Conservation (phyloP, 2,888 invertebrate species). For the Polietes domitor region DNA sequence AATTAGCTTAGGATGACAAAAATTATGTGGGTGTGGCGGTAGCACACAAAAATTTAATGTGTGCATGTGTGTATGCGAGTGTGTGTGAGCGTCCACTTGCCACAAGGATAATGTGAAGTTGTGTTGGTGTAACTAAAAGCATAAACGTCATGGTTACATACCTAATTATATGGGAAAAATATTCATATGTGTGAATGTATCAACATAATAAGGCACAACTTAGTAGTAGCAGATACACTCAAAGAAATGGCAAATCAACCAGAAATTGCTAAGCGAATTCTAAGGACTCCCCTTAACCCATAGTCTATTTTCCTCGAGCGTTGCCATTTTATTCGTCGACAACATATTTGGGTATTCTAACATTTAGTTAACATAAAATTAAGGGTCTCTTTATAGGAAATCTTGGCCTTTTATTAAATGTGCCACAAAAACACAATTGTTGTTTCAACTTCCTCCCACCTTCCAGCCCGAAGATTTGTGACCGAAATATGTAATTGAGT, state of each 20-base stretch:
- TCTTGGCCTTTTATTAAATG: slow-evolving; percentile 57
- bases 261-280: neutral
- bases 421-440: slow-evolving; percentile 50
- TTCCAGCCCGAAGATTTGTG: neutral
- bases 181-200: slow-evolving; percentile 49
- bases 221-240: slow-evolving; percentile 28
- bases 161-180: slow-evolving; percentile 60
- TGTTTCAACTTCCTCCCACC: neutral
- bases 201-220: slow-evolving; percentile 23
- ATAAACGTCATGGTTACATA: slow-evolving; percentile 58
- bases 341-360: slow-evolving; percentile 31
- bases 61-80: neutral
- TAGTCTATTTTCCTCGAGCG: neutral
- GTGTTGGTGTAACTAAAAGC: slow-evolving; percentile 58
- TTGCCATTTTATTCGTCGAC: neutral
- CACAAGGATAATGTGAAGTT: slow-evolving; percentile 58
- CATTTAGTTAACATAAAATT: slow-evolving; percentile 48
- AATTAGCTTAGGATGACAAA: slow-evolving; percentile 78
- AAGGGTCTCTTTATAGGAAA: slow-evolving; percentile 54
- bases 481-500: slow-evolving; percentile 16
- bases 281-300: slow-evolving; percentile 4
- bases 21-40: slow-evolving; percentile 74
- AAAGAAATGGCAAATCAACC: neutral
- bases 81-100: neutral
- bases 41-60: slow-evolving; percentile 46